A percentile compares a stretch with the other conserved stretches of the same genome.
Evolutionary conservation across 2,888 invertebrate species (phyloP).

Genomic region (Xanthostigma xanthostigma): DNA sequence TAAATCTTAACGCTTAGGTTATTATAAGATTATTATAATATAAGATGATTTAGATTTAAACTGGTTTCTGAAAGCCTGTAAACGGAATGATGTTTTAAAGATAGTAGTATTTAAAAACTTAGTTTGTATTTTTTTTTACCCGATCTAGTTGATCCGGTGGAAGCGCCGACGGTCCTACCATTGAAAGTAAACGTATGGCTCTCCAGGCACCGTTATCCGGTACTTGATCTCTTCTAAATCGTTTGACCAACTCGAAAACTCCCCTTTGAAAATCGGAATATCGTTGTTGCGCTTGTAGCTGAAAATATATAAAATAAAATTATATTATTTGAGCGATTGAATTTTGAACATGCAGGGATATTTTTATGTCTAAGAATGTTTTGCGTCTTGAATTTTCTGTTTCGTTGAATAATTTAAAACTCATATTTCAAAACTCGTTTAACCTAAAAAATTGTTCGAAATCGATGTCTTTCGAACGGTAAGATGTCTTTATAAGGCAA

Average conservation of each 20-base stretch:
- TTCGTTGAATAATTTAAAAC: no score
- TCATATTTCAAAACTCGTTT: no score
- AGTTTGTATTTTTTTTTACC: conserved; percentile 30
- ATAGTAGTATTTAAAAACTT: no score
- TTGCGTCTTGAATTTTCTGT: no score
- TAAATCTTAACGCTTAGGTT: no score
- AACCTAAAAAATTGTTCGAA: no score
- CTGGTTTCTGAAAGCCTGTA: no score
- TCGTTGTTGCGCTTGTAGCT: conserved; percentile 66
- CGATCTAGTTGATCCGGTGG: conserved; percentile 71
- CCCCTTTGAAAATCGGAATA: conserved; percentile 74
- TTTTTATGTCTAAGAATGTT: no score
- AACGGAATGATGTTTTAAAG: no score
- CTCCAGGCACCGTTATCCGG: conserved; percentile 54
- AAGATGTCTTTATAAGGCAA: no score
- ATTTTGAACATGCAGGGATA: background rate
- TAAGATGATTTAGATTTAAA: background rate
- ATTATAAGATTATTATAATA: no score
- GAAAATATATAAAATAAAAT: conserved; percentile 20
- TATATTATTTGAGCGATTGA: background rate
- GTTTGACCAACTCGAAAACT: conserved; percentile 59
- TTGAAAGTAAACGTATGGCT: conserved; percentile 58
- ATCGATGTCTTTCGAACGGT: no score
- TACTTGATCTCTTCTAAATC: conserved; percentile 48
- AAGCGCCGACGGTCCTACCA: conserved; percentile 70